Conservation (phyloP, 23 tunicate species). For the Halocynthia aurantium region DNA sequence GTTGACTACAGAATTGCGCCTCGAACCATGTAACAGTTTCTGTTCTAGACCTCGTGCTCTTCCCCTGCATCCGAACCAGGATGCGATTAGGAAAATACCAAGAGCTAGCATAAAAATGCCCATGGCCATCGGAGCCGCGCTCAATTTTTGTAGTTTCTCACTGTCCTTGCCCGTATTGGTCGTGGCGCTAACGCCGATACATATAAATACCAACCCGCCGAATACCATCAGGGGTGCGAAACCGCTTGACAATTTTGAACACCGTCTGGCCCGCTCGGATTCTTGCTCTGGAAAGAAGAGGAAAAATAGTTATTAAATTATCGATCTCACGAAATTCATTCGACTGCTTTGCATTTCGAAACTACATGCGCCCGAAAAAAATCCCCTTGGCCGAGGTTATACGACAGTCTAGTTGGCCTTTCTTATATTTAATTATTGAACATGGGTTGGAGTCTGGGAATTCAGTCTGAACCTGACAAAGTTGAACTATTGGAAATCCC, state of each 20-base stretch:
- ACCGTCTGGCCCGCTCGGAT: slow-evolving; percentile 76
- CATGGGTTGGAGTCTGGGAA: too few species aligned
- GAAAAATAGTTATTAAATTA: not conserved
- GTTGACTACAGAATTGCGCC: slow-evolving; percentile 22
- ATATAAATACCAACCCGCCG: slow-evolving; percentile 86
- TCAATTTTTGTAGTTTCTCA: slow-evolving; percentile 46
- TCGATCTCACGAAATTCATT: too few species aligned
- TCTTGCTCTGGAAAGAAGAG: slow-evolving; percentile 46
- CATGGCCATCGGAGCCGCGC: slow-evolving; percentile 91
- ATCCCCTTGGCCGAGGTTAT: too few species aligned
- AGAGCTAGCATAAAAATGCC: slow-evolving; percentile 80
- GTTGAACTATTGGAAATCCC: too few species aligned
- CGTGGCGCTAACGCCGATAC: slow-evolving; percentile 87
- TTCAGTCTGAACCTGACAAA: too few species aligned
- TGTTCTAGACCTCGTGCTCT: slow-evolving; percentile 56
- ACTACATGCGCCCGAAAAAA: too few species aligned
- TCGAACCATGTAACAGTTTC: slow-evolving; percentile 71
- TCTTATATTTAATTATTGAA: not conserved
- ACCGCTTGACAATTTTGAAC: slow-evolving; percentile 86
- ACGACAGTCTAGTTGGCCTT: not conserved
- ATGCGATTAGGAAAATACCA: slow-evolving; percentile 45
- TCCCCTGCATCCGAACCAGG: slow-evolving; percentile 86
- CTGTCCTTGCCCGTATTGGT: slow-evolving; percentile 75
- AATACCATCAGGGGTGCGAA: slow-evolving; percentile 96
- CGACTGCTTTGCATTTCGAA: too few species aligned